Evolutionary conservation across 2,797 vertebrate genomes (phyloP).

Genomic region (Mus caroli): DNA sequence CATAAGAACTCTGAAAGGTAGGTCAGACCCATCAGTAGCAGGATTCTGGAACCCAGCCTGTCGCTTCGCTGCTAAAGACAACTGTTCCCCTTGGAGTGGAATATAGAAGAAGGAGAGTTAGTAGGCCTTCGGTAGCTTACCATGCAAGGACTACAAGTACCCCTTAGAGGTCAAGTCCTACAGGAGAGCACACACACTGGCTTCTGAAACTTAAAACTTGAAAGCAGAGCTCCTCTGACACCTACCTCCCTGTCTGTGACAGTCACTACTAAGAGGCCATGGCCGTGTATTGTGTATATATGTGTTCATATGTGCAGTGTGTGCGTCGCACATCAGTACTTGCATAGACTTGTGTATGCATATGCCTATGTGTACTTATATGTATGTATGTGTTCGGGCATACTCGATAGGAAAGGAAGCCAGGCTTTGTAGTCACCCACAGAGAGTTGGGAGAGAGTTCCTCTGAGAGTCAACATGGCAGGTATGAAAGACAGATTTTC

Average conservation of each 20-base stretch:
- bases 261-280: background rate
- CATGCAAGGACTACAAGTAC: no score
- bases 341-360: background rate
- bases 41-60: background rate
- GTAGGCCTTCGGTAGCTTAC: background rate
- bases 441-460: background rate
- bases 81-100: background rate
- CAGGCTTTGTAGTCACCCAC: background rate
- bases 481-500: background rate
- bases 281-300: background rate
- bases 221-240: background rate
- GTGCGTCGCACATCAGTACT: background rate
- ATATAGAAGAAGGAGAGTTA: background rate
- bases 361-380: background rate
- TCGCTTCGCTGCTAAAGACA: background rate
- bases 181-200: accelerated
- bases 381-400: background rate
- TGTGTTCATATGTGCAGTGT: background rate
- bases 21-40: background rate
- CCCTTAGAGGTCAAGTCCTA: background rate
- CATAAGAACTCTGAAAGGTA: background rate
- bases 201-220: background rate
- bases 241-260: background rate
- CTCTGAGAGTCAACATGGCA: background rate
- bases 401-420: background rate